Conservation (phyloP, 2,797 vertebrate species). For the Cyclopterus lumpus region DNA sequence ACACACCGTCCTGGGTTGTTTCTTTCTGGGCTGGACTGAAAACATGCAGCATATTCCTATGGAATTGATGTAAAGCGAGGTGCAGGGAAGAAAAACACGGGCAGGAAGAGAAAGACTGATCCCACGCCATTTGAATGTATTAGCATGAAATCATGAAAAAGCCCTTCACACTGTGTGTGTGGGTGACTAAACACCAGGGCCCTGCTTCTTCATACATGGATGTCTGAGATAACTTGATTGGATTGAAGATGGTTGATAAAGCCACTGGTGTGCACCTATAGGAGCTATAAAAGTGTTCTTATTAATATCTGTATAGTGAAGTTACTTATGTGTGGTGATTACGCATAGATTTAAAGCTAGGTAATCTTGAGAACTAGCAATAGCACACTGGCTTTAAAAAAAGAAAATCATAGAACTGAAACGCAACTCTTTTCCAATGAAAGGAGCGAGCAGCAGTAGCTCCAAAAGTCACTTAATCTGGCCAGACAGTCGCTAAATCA, state of each 20-base stretch:
- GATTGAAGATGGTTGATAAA: not conserved
- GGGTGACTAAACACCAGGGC: not conserved
- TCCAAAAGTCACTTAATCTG: not conserved
- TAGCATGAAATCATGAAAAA: conserved; percentile 28
- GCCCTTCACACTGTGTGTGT: not conserved
- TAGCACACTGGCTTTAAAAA: not conserved
- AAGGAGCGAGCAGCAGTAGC: not conserved
- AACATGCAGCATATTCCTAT: not conserved
- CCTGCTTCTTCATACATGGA: not conserved
- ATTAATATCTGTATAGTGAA: not conserved
- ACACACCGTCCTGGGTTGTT: not conserved
- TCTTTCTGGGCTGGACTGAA: not conserved
- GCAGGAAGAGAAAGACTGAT: not conserved
- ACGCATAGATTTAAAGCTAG: not conserved
- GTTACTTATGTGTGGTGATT: not conserved
- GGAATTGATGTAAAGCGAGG: not conserved
- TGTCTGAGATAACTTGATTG: not conserved
- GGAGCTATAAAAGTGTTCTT: not conserved
- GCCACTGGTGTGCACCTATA: too few species aligned
- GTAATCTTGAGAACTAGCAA: not conserved
- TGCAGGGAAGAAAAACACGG: not conserved
- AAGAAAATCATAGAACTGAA: not conserved
- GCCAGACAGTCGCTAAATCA: too few species aligned
- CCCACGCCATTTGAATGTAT: conserved; percentile 2
- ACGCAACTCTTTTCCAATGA: not conserved